Evolutionary conservation across 2,888 invertebrate species (phyloP), one percentile per base, ranked within the genome.

Genomic region (Melanophora roralis): DNA sequence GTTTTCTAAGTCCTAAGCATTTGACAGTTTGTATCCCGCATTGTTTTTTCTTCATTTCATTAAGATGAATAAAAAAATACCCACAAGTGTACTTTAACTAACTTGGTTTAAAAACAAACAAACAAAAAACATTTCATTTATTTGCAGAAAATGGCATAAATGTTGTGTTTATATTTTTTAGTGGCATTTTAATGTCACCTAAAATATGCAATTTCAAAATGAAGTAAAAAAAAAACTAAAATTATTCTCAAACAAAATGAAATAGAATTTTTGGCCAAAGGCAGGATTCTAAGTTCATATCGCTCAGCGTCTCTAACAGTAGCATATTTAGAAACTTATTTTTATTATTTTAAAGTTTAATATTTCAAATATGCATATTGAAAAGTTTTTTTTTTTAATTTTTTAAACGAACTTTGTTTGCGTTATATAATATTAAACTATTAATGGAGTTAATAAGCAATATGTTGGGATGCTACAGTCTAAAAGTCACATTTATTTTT

Each of bases 141-240:
- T 49, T 62, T 68, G 27, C 38, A 21, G 55, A 65, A 77, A 82
- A 78, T 83, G 82, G 75, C 79, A 67, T 80, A 84, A 88, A 87
- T 87, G 87, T 86, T 82, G 86, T 88, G 87, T 87, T 88, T 86
- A 87, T 86, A 84, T 84, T 83, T 83, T 86, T 83, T 86, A 84
- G 85, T 87, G 86, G 86, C 84, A 62, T 85, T 86, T 86, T 86
- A 86, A 88, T 86, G 85, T 85, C 83, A 82, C 83, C 84, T 75
- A 84, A 85, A 86, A 86, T 85, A 85, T 84, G 83, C 84, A 83
- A 86, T 87, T 85, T 81, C 78, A 83, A 84, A 84, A 82, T 78
- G 75, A 82, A 85, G 84, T 85, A 85, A 84, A 83, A 51, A 76
- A 55, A 71, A 81, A 55, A 34, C 11, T n/a, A n/a, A n/a, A n/a